Base-by-base conservation (phyloP, 2,797 vertebrate species). In the Threskiornis aethiopicus region DNA sequence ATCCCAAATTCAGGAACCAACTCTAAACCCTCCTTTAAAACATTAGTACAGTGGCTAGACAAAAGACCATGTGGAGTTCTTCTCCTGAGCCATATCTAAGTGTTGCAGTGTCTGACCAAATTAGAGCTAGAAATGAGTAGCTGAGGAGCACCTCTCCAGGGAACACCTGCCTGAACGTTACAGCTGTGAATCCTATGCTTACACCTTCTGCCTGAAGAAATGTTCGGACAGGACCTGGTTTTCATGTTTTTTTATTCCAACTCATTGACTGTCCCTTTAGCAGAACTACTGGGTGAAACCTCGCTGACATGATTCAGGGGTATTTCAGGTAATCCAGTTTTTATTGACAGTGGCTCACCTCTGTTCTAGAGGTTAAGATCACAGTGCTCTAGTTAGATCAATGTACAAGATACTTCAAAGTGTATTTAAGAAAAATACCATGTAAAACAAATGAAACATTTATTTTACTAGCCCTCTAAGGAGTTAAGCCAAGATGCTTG, bases 401-500 rank as follows among this genome's bases (percentile, higher is more conserved):
- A 69, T 85, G 37, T 81, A 87, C 67, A 84, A 92, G 44, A 35
- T 57, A 83, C 82, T 95, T 94, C 26, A 86, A 95, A 93, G 95
- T 71, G 51, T 91, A 26, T 96, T 92, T 94, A 94, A 96, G 85
- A 84, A 69, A 96, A 93, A 70, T 73, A 76, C 18, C 94, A 85
- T 86, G 93, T 92, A 82, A 95, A 96, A 94, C 81, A 91, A 97
- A 94, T 54, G 87, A 78, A 97, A 95, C 85, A 78, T 87, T 83
- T 83, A 39, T 94, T 79, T 69, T 81, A 42, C 41, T 80, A 92
- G 89, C 67, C 33, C 94, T 85, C 95, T 37, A 59, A 95, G 73
- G 46, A 96, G 18, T 57, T 54, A 64, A 79, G 41, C 67, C 83
- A 95, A 65, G 70, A 24, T 39, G 35, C n/a, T 82, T 71, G 54